phyloP scores from a whole-genome alignment of 2,113 vertebrate species.

The Leptocoma aspasia region DNA sequence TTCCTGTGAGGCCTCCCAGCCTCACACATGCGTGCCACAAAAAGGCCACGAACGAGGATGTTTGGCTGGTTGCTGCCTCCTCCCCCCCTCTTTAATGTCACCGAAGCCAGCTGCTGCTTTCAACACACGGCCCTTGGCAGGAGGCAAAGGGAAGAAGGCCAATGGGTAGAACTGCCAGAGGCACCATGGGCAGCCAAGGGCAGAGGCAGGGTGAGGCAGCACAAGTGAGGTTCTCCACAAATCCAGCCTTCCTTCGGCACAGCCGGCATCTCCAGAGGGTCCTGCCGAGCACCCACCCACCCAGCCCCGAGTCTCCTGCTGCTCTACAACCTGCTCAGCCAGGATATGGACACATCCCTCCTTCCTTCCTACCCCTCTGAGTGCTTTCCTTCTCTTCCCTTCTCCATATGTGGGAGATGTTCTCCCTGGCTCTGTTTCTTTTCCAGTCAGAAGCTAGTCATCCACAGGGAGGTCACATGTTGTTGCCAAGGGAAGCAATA shows the following conservation, averaged over 20 bases:
- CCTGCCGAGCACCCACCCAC: fast-evolving
- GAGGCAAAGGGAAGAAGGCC: background rate
- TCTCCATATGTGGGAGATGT: background rate
- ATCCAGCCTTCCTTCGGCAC: background rate
- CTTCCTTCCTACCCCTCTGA: background rate
- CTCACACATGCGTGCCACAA: fast-evolving
- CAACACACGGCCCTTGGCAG: background rate
- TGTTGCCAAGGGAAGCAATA: conserved; percentile 18
- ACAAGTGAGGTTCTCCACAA: background rate
- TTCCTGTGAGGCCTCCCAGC: background rate
- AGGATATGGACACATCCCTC: background rate
- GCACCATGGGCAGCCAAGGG: fast-evolving
- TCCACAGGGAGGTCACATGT: background rate
- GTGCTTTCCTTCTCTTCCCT: background rate
- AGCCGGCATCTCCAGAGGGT: fast-evolving
- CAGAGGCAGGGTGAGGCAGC: background rate
- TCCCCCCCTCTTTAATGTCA: background rate
- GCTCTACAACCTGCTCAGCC: background rate
- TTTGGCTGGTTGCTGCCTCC: background rate
- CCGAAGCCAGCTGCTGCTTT: conserved; percentile 21
- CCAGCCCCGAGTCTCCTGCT: fast-evolving
- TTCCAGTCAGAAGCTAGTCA: background rate
- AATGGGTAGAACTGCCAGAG: background rate
- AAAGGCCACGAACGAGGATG: background rate
- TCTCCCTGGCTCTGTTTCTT: background rate